These are phyloP conservation scores for Lordiphosa stackelbergi DNA, from an alignment of 1,140 invertebrate species.

Conservation along the genomic window DNA sequence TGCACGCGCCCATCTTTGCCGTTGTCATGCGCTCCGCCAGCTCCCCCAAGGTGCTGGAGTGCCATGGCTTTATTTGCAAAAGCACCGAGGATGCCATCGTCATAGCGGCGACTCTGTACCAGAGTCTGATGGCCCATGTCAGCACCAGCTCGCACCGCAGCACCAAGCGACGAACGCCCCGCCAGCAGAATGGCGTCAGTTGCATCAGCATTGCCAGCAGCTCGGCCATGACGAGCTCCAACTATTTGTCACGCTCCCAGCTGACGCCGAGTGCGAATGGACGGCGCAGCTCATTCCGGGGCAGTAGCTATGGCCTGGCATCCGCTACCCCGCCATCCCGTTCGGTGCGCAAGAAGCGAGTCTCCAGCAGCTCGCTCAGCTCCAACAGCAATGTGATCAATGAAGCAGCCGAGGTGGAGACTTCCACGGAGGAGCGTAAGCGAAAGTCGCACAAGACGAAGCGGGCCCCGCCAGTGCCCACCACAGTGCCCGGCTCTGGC, in stretches of 20 bases:
- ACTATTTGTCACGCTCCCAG: conserved; percentile 72
- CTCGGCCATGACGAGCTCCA: conserved; percentile 75
- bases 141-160: conserved; percentile 69
- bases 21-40: conserved; percentile 91
- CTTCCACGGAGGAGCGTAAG: conserved; percentile 73
- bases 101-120: conserved; percentile 92
- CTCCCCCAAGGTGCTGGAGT: conserved; percentile 88
- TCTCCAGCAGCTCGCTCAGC: conserved; percentile 80
- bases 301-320: conserved; percentile 27
- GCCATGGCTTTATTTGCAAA: conserved; percentile 93
- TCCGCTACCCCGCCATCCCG: conserved; percentile 49
- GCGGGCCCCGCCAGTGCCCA: conserved; percentile 70
- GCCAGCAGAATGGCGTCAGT: conserved; percentile 84
- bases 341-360: conserved; percentile 80
- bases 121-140: conserved; percentile 89
- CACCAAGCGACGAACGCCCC: conserved; percentile 78
- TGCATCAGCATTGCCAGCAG: conserved; percentile 83
- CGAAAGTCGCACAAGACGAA: conserved; percentile 73
- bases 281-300: conserved; percentile 65
- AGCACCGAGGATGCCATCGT: conserved; percentile 92
- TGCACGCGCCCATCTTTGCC: conserved; percentile 91
- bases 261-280: conserved; percentile 39
- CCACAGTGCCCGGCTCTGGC: conserved; percentile 25
- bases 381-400: conserved; percentile 80
- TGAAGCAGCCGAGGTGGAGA: conserved; percentile 63